Percentiles rank a stretch among this genome's conserved stretches.
Evolutionary conservation across 2,797 vertebrate genomes (phyloP).

Genomic region (Sebastes ruberrimus): DNA sequence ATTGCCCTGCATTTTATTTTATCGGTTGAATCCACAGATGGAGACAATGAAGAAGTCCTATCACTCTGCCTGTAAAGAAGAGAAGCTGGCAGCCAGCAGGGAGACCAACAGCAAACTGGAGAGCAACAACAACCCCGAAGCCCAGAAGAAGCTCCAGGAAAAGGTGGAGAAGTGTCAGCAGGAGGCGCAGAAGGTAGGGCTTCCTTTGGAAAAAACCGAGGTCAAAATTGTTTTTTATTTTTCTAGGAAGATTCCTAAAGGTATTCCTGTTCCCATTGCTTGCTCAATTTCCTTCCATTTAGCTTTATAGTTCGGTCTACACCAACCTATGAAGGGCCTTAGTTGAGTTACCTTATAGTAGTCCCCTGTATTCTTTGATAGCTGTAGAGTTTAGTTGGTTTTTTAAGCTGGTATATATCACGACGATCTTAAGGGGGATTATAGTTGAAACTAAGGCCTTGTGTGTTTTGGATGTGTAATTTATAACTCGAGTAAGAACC

Average conservation of each 20-base stretch:
- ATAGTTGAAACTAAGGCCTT: neutral
- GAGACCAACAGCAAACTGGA: slow-evolving; percentile 94
- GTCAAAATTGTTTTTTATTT: neutral
- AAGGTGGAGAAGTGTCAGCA: slow-evolving; percentile 98
- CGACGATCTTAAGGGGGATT: rapidly evolving
- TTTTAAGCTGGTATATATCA: neutral
- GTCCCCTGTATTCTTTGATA: neutral
- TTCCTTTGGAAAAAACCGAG: neutral
- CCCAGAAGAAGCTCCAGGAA: slow-evolving; percentile 96
- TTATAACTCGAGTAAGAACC: neutral
- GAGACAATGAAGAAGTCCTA: slow-evolving; percentile 93
- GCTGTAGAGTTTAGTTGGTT: neutral
- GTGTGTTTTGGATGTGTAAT: neutral
- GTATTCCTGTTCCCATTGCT: neutral
- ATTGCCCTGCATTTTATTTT: neutral
- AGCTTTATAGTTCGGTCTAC: neutral
- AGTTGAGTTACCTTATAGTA: neutral
- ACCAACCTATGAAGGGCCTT: neutral
- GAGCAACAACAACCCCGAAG: slow-evolving; percentile 91
- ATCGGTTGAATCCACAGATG: slow-evolving; percentile 62
- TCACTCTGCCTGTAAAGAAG: slow-evolving; percentile 95
- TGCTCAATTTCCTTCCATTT: neutral
- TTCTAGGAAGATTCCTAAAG: neutral
- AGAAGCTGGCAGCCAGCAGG: slow-evolving; percentile 92
- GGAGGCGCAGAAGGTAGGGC: slow-evolving; percentile 91